Percentiles rank a stretch among this genome's conserved stretches.
These are phyloP conservation scores for Gnatocerus cornutus DNA, from an alignment of 2,888 invertebrate genomes.

Conservation along the genomic window DNA sequence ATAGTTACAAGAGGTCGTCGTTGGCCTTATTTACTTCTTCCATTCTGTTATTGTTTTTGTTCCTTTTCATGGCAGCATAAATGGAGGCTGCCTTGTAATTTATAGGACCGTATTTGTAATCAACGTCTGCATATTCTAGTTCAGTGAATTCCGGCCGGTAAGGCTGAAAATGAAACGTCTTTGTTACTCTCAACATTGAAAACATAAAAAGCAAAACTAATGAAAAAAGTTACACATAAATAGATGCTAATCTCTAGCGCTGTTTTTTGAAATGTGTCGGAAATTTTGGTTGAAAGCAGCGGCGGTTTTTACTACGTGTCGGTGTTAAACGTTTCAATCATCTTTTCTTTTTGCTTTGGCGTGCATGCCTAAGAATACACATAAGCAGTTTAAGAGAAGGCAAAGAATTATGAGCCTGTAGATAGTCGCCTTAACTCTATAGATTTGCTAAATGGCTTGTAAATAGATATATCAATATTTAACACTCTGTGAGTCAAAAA, in stretches of 20 bases:
- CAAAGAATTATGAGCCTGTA: conserved; percentile 35
- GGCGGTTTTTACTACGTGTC: too few species aligned
- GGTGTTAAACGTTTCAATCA: too few species aligned
- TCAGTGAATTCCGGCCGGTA: conserved; percentile 85
- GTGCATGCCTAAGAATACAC: too few species aligned
- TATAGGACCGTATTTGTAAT: conserved; percentile 92
- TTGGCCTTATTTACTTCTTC: conserved; percentile 63
- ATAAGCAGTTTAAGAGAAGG: neutral
- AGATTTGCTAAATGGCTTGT: conserved; percentile 61
- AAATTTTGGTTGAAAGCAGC: too few species aligned
- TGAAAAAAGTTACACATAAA: neutral
- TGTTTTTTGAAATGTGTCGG: too few species aligned
- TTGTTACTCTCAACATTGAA: conserved; percentile 12
- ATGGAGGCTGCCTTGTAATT: conserved; percentile 93
- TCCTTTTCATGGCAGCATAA: conserved; percentile 83
- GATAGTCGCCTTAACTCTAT: conserved; percentile 30
- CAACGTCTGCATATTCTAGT: conserved; percentile 92
- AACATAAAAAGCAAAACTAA: conserved; percentile 5
- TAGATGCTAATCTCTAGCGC: too few species aligned
- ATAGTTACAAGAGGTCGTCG: conserved; percentile 66
- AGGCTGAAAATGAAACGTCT: conserved; percentile 76
- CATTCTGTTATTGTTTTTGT: conserved; percentile 69
- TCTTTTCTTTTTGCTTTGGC: too few species aligned
- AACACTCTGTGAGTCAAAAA: conserved; percentile 26
- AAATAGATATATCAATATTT: conserved; percentile 56